Percentiles rank a stretch among this genome's conserved stretches.
These are phyloP conservation scores for Cyclopterus lumpus DNA, from an alignment of 2,797 vertebrate genomes.

Conservation along the genomic window DNA sequence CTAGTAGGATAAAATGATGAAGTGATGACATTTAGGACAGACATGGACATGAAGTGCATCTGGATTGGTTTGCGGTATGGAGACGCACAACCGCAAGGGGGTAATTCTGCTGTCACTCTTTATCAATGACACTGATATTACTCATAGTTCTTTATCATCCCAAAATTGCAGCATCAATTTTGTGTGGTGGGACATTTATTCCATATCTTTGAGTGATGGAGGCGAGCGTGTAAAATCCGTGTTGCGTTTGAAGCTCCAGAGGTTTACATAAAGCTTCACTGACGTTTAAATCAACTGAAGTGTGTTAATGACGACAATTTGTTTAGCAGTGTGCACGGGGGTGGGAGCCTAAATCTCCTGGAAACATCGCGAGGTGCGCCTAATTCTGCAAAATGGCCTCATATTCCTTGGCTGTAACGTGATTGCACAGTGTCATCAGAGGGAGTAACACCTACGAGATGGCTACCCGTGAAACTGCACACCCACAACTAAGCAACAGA, in stretches of 20 bases:
- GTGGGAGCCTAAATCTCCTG: constrained; percentile 43
- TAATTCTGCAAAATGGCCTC: constrained; percentile 61
- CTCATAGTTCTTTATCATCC: neutral
- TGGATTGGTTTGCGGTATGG: neutral
- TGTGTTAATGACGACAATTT: constrained; percentile 52
- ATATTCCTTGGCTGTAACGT: constrained; percentile 57
- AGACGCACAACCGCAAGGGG: neutral
- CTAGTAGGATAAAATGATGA: neutral
- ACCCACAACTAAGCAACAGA: constrained; percentile 12
- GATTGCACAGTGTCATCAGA: constrained; percentile 53
- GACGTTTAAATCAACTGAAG: constrained; percentile 53
- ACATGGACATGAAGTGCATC: neutral
- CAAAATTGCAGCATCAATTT: constrained; percentile 10
- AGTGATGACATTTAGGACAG: neutral
- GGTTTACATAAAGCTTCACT: constrained; percentile 43
- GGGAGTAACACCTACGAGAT: constrained; percentile 61
- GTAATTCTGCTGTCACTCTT: neutral
- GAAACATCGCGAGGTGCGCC: constrained; percentile 44
- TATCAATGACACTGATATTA: neutral
- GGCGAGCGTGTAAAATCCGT: constrained; percentile 7
- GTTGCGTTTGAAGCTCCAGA: constrained; percentile 41
- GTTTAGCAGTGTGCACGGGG: constrained; percentile 36
- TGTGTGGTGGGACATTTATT: neutral
- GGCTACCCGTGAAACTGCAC: constrained; percentile 38
- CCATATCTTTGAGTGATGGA: constrained; percentile 35